Evolutionary conservation across 2,113 vertebrate genomes (phyloP), one percentile per base, ranked within the genome.

Genomic region (Gorilla gorilla): DNA sequence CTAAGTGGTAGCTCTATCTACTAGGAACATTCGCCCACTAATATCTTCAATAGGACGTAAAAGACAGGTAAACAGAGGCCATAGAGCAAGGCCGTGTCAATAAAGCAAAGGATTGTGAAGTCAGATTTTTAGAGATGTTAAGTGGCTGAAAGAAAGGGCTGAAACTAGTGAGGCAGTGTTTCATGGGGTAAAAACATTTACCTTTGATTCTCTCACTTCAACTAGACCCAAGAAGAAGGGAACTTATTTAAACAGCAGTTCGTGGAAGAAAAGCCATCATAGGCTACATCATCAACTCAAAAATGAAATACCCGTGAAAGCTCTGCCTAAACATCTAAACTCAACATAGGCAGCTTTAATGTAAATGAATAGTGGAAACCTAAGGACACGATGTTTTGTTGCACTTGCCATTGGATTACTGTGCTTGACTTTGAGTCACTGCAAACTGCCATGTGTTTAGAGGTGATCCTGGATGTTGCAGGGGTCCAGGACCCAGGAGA

Each of bases 21-120:
- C n/a, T 27, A 5, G 1, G 3, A 40, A 89, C 57, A n/a, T 8
- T 64, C 4, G 0, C n/a, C 40, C 6, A 17, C 22, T 18, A 55
- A 40, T 20, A 88, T 57, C 64, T 55, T n/a, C 45, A 75, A 14
- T 2, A 73, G n/a, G 8, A 55, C 17, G 17, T 35, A 66, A 73
- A 97, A 78, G 57, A 2, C 27, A 73, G 17, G 17, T 22, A 38
- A 57, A 20, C 10, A 70, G 20, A n/a, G 50, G 14, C 8, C 40
- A 11, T 64, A 61, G 2, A 82, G 20, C 0, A 17, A 76, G 43
- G 22, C 38, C 13, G 32, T 22, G 17, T 13, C 45, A 14, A 38
- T 35, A 55, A 72, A 40, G 18, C 25, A 35, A 70, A 70, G 30
- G 23, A 80, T 61, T 40, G 35, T 11, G 12, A 59, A 81, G 72